Base-by-base conservation (phyloP, 2,113 vertebrate genomes). In the Apeltes quadracus region DNA sequence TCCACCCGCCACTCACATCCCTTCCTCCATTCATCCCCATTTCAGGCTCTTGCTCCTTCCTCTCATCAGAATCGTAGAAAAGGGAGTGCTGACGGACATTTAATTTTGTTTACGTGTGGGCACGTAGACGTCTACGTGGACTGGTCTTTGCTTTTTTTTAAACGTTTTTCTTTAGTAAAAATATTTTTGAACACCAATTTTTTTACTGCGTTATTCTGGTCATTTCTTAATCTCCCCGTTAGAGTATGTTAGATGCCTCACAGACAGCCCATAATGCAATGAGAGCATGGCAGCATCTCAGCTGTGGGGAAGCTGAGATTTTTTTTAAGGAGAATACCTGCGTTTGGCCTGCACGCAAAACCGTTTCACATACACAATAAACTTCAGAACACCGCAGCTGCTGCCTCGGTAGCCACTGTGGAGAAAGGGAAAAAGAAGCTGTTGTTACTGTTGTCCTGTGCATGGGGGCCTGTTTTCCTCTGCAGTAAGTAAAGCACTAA, bases 21-120 rank as follows among this genome's bases (percentile, higher is more conserved):
- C 66, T 62, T 63, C 58, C 62, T 55, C 23, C 70, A 63, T 82
- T 53, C 57, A 76, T 83, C 82, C 87, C 75, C 48, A 70, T 82
- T 50, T 83, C 20, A 12, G 32, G 22, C 55, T 63, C 64, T 22
- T 15, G 7, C 66, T 69, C 22, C 58, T 76, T 82, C 69, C 68
- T 88, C 76, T 48, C 48, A 76, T 89, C 85, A 88, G 80, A 87
- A 92, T 89, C 22, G 20, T 65, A 36, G 57, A 54, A 1, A 29
- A 73, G 75, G 83, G 84, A 81, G 63, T 72, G 59, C 65, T 43
- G 71, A 72, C 67, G n/a, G 62, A 81, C 91, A 90, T 88, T 86
- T 86, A 87, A 90, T 84, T 78, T 51, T 59, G 73, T 72, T 73
- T 81, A 67, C 71, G 79, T 82, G 75, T 70, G 68, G 18, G 61